Evolutionary conservation across 35 echinoderm and acorn worm species (phyloP).

Genomic region (Stichopus chloronotus): DNA sequence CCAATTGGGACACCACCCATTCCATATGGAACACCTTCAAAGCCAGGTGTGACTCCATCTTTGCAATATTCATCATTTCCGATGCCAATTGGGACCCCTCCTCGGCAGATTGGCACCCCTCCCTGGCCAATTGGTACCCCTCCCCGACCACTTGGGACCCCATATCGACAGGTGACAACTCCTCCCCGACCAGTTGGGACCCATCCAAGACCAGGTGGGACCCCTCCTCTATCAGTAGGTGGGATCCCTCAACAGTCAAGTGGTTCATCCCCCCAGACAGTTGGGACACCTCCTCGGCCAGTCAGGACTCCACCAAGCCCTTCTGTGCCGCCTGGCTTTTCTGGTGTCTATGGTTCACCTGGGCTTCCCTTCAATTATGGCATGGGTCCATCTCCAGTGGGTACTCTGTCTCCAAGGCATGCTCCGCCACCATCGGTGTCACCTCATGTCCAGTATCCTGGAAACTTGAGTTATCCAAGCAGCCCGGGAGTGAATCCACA

Average conservation of each 20-base stretch:
- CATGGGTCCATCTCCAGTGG: slow-evolving; percentile 7
- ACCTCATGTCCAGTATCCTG: background rate
- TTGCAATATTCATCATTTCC: background rate
- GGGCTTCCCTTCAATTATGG: background rate
- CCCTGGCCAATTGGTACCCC: background rate
- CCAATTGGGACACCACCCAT: too few relatives aligned
- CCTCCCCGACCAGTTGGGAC: background rate
- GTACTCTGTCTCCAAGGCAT: slow-evolving; percentile 15
- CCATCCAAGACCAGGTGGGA: background rate
- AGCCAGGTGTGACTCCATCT: background rate
- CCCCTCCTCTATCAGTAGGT: background rate
- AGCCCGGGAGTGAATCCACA: slow-evolving; percentile 14
- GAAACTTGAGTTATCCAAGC: background rate
- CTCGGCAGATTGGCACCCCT: background rate
- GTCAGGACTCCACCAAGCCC: slow-evolving; percentile 13
- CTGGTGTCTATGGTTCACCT: background rate
- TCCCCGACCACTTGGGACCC: background rate
- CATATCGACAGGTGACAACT: background rate
- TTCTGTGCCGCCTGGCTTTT: background rate
- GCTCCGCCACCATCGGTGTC: background rate
- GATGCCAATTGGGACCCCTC: too few relatives aligned
- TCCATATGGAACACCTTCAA: background rate
- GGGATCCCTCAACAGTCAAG: background rate
- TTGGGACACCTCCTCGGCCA: background rate
- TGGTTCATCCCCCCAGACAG: too few relatives aligned